Evolutionary conservation across 92 coral and sea anemone genomes (phyloP).

Genomic region (Porites lobata): DNA sequence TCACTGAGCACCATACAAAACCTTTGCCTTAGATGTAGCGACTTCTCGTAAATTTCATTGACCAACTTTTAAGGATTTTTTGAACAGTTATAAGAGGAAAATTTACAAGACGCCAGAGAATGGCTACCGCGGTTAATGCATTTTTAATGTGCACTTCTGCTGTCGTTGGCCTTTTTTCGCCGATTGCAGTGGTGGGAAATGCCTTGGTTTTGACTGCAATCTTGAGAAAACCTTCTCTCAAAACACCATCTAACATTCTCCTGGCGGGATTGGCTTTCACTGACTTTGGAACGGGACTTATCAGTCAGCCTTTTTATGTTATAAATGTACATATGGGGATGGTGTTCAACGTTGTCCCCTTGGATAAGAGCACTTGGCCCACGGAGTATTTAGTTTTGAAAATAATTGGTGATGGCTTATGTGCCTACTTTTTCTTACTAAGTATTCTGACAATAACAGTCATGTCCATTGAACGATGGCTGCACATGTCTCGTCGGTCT

Average conservation of each 20-base stretch:
- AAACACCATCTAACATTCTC: not conserved
- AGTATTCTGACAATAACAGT: not conserved
- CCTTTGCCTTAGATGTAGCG: too few relatives aligned
- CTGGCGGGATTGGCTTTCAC: constrained; percentile 17
- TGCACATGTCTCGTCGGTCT: constrained; percentile 17
- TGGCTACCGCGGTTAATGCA: too few relatives aligned
- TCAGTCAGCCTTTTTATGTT: not conserved
- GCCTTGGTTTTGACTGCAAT: not conserved
- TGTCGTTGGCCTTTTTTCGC: not conserved
- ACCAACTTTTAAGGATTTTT: too few relatives aligned
- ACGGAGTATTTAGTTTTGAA: not conserved
- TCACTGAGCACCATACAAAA: too few relatives aligned
- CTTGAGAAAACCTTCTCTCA: not conserved
- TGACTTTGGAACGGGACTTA: constrained; percentile 5
- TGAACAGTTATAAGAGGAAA: too few relatives aligned
- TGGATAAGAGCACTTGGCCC: not conserved
- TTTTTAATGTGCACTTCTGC: not conserved
- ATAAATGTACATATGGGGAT: not conserved
- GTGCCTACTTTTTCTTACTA: not conserved
- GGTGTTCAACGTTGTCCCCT: not conserved
- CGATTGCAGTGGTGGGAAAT: not conserved
- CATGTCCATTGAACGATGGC: constrained; percentile 25
- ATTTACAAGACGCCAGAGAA: too few relatives aligned
- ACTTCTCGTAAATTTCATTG: too few relatives aligned
- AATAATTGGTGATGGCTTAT: not conserved